phyloP scores from a whole-genome alignment of 2,888 invertebrate species.

The Stenotaenia linearis region DNA sequence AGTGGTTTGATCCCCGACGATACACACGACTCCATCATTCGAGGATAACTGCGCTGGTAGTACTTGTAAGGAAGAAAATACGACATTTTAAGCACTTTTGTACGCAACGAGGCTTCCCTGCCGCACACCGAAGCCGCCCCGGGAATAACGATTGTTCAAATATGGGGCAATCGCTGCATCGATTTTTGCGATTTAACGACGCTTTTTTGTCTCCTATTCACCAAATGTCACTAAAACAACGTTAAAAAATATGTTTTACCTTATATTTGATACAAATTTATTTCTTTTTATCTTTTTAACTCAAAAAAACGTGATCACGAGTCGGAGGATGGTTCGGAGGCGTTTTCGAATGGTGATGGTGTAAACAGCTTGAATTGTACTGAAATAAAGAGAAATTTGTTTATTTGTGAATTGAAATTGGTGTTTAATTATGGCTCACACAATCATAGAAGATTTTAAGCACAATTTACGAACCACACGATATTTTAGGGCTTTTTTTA shows the following conservation, averaged over 20 bases:
- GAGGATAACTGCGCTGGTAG: background rate
- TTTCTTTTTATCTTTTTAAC: background rate
- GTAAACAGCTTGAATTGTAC: background rate
- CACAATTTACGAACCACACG: no score
- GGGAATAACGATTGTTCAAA: no score
- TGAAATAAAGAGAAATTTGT: background rate
- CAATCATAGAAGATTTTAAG: background rate
- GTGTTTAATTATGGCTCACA: background rate
- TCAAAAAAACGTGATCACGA: background rate
- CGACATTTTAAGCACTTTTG: no score
- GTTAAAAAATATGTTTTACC: no score
- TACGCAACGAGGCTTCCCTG: no score
- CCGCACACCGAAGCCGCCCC: no score
- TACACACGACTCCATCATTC: background rate
- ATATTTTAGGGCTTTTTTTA: no score
- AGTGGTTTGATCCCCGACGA: background rate
- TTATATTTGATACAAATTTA: background rate
- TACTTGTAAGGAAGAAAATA: background rate
- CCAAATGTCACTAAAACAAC: no score
- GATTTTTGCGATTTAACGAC: no score
- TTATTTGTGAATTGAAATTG: background rate
- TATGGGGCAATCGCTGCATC: no score
- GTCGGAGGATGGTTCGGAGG: background rate
- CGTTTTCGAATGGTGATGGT: background rate
- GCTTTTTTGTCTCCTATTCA: no score